Evolutionary conservation across 1,140 invertebrate genomes (phyloP).

Genomic region (Drosophila ananassae): DNA sequence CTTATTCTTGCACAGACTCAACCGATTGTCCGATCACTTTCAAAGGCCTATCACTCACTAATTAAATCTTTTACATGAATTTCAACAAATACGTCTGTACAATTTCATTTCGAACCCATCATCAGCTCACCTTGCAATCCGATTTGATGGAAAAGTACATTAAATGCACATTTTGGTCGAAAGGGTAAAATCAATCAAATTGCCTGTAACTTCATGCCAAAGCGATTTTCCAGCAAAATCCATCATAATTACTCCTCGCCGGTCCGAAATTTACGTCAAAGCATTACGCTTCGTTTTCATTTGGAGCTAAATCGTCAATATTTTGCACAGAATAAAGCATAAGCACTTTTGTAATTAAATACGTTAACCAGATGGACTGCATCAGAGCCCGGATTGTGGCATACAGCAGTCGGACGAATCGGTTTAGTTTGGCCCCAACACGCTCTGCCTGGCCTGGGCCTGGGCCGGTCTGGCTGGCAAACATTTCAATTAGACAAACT

Average conservation of each 20-base stretch:
- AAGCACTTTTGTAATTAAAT: conserved; percentile 82
- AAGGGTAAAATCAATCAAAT: conserved; percentile 57
- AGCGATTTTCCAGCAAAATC: conserved; percentile 48
- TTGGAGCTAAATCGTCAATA: conserved; percentile 45
- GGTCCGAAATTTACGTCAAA: neutral
- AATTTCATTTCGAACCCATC: no score
- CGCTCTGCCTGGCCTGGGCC: conserved; percentile 6
- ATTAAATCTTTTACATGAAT: neutral
- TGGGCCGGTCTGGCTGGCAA: conserved; percentile 22
- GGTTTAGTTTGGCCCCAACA: conserved; percentile 22
- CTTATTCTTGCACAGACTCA: no score
- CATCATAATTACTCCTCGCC: conserved; percentile 69
- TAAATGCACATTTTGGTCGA: conserved; percentile 6
- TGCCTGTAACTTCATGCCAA: conserved; percentile 36
- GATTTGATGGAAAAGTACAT: conserved; percentile 4
- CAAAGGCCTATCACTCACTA: neutral
- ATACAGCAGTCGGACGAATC: conserved; percentile 16
- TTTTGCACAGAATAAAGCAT: conserved; percentile 68
- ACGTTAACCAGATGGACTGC: conserved; percentile 44
- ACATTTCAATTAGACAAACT: conserved; percentile 82
- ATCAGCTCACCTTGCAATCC: neutral
- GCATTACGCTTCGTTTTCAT: conserved; percentile 4
- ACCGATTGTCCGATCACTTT: neutral
- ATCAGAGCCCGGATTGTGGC: conserved; percentile 1
- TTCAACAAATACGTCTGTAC: neutral